Conservation (phyloP, 2,888 invertebrate species). For the Zeuzera pyrina region DNA sequence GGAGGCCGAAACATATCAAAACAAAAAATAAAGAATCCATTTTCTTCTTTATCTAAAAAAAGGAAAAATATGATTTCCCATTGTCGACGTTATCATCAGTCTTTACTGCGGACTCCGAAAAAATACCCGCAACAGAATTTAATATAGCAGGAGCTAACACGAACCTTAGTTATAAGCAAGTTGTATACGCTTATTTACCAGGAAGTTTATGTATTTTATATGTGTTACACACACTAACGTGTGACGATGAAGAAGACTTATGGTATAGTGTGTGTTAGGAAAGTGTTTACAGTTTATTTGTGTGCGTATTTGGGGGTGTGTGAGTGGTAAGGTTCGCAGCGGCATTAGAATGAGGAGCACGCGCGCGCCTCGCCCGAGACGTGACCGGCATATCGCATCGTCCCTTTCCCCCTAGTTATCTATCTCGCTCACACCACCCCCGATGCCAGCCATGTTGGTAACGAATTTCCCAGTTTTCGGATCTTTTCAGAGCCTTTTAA, state of each 20-base stretch:
- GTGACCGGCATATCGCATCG: conserved; percentile 70
- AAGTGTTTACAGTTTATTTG: conserved; percentile 43
- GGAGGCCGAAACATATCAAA: conserved; percentile 27
- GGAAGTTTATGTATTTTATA: conserved; percentile 63
- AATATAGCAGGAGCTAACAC: conserved; percentile 56
- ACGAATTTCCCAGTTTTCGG: conserved; percentile 64
- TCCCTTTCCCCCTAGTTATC: conserved; percentile 60
- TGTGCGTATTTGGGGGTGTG: conserved; percentile 46
- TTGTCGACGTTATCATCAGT: conserved; percentile 45
- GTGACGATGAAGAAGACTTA: conserved; percentile 26
- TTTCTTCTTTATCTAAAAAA: conserved; percentile 36
- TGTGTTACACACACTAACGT: conserved; percentile 35
- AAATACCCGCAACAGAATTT: conserved; percentile 58
- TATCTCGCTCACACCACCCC: conserved; percentile 57
- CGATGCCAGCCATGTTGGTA: conserved; percentile 62
- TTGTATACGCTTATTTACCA: conserved; percentile 65
- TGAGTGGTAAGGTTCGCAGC: conserved; percentile 53
- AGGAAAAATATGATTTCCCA: conserved; percentile 52
- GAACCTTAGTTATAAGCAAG: conserved; percentile 53
- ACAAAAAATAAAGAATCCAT: conserved; percentile 40
- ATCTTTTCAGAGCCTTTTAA: conserved; percentile 62
- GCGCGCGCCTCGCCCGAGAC: conserved; percentile 66
- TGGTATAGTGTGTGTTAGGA: conserved; percentile 20
- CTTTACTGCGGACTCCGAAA: conserved; percentile 37
- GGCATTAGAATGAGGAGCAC: conserved; percentile 67